Percentiles rank a stretch among this genome's conserved stretches.
Conservation (phyloP, 2,888 invertebrate genomes). For the Synergus gifuensis region DNA sequence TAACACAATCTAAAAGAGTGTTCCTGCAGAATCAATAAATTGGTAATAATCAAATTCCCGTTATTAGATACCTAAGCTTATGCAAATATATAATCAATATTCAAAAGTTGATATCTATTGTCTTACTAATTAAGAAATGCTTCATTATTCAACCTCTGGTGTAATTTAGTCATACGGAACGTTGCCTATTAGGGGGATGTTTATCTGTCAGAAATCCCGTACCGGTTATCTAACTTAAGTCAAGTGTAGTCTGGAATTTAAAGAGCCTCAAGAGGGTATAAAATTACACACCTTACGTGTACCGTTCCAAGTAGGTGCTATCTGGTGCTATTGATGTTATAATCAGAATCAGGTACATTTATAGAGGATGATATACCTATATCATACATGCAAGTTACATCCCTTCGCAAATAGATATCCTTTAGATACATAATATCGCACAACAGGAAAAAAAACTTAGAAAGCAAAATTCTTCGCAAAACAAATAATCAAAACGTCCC, state of each 20-base stretch:
- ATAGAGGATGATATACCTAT: neutral
- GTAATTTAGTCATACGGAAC: neutral
- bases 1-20: neutral
- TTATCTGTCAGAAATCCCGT: constrained; percentile 27
- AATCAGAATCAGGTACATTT: constrained; percentile 3
- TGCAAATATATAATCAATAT: neutral
- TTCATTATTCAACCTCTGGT: neutral
- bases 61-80: neutral
- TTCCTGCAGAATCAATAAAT: neutral
- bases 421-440: neutral
- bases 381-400: neutral
- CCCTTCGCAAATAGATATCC: constrained; percentile 4
- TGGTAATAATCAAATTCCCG: neutral
- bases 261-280: constrained; percentile 61
- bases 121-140: neutral
- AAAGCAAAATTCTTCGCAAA: neutral
- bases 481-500: neutral
- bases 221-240: constrained; percentile 49
- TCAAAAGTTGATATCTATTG: neutral
- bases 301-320: constrained; percentile 55
- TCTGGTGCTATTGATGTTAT: constrained; percentile 58
- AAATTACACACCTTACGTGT: constrained; percentile 61
- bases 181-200: constrained; percentile 26
- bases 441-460: neutral
- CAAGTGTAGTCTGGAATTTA: constrained; percentile 65